Percentiles rank a stretch among this genome's conserved stretches.
These are phyloP conservation scores for Sinocyclocheilus anophthalmus DNA, from an alignment of 2,113 vertebrate species.

Conservation along the genomic window DNA sequence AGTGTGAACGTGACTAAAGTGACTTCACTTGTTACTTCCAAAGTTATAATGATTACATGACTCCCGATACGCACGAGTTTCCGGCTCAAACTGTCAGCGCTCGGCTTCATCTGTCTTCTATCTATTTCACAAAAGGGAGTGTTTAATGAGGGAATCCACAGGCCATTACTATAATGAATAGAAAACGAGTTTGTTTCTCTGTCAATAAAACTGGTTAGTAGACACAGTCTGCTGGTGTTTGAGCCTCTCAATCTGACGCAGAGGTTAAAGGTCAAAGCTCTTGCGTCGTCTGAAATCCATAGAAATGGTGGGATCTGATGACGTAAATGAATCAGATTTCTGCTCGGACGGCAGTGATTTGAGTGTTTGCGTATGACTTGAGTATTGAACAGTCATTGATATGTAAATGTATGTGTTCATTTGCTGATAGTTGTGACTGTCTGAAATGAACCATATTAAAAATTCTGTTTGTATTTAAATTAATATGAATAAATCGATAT, in stretches of 20 bases:
- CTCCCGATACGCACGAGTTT: background rate
- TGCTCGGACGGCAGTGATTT: too few relatives aligned
- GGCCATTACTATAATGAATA: conserved; percentile 16
- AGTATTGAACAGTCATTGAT: too few relatives aligned
- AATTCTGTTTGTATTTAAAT: too few relatives aligned
- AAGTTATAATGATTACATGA: background rate
- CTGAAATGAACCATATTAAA: too few relatives aligned
- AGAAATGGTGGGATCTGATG: background rate
- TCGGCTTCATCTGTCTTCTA: background rate
- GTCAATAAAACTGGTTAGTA: conserved; percentile 6
- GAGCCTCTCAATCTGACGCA: background rate
- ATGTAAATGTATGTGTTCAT: too few relatives aligned
- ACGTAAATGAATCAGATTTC: background rate
- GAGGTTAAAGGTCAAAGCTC: conserved; percentile 2
- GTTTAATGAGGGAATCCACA: conserved; percentile 14
- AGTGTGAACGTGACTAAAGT: background rate
- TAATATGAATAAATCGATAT: too few relatives aligned
- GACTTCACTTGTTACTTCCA: background rate
- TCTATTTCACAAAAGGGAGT: background rate
- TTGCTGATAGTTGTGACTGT: too few relatives aligned
- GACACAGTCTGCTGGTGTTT: background rate
- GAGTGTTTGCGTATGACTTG: too few relatives aligned
- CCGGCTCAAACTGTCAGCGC: background rate
- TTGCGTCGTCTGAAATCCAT: background rate
- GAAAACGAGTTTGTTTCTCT: background rate